Conservation (phyloP, 2,113 vertebrate genomes). For the Hirundichthys speculiger region DNA sequence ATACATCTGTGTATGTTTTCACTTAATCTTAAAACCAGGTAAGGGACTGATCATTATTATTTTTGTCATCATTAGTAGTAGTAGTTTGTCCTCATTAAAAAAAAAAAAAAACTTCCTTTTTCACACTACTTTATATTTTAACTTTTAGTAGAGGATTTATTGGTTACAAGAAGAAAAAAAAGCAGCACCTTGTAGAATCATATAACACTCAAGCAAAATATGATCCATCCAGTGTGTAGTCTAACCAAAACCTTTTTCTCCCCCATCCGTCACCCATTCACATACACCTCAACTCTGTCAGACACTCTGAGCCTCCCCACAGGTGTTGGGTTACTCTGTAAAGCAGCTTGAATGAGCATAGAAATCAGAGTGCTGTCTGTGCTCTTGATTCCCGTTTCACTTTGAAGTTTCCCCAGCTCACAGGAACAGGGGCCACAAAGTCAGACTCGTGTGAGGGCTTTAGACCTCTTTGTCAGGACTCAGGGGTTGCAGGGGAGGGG, state of each 20-base stretch:
- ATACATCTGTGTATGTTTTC: no score
- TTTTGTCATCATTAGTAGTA: no score
- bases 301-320: slow-evolving; percentile 57
- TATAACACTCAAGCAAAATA: slow-evolving; percentile 24
- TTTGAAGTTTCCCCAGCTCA: slow-evolving; percentile 75
- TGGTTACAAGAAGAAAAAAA: neutral
- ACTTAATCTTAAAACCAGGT: no score
- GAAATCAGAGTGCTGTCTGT: slow-evolving; percentile 73
- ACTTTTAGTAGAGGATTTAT: slow-evolving; percentile 20
- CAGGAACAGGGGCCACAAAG: slow-evolving; percentile 64
- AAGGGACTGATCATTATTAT: no score
- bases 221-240: slow-evolving; percentile 17
- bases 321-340: slow-evolving; percentile 78
- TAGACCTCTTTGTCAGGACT: slow-evolving; percentile 45
- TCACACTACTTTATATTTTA: neutral
- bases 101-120: no score
- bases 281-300: slow-evolving; percentile 25
- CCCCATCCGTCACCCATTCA: slow-evolving; percentile 30
- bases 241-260: slow-evolving; percentile 29
- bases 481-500: neutral
- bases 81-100: no score
- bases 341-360: slow-evolving; percentile 67
- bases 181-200: no score
- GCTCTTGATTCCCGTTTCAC: slow-evolving; percentile 68
- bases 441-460: slow-evolving; percentile 69